Percentiles rank a stretch among this genome's conserved stretches.
These are phyloP conservation scores for Chelonia mydas DNA, from an alignment of 2,797 vertebrate species.

Conservation along the genomic window DNA sequence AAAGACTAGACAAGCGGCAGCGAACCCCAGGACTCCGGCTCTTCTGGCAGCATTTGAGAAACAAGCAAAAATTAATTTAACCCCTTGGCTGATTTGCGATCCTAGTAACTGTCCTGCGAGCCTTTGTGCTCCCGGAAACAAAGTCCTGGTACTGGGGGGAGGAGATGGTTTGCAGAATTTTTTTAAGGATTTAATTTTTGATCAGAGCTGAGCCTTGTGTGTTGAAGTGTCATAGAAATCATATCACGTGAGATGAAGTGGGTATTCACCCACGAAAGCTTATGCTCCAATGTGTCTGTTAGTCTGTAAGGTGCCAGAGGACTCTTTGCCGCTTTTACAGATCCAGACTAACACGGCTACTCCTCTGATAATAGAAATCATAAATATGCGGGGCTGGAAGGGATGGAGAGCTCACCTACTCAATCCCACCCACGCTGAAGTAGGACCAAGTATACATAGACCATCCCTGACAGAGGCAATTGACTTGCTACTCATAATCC, in stretches of 20 bases:
- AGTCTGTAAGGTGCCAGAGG: too few relatives aligned
- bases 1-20: constrained; percentile 20
- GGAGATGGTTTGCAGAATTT: background rate
- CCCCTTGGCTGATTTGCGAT: constrained; percentile 20
- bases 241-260: too few relatives aligned
- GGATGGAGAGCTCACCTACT: background rate
- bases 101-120: background rate
- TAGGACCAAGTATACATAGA: background rate
- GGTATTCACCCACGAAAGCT: too few relatives aligned
- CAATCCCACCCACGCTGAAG: background rate
- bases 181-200: constrained; percentile 14
- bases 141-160: background rate
- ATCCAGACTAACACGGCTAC: too few relatives aligned
- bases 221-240: background rate
- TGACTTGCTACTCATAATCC: background rate
- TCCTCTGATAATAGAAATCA: too few relatives aligned
- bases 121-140: background rate
- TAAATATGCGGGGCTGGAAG: background rate
- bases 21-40: constrained; percentile 27
- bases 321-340: too few relatives aligned
- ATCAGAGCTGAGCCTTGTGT: constrained; percentile 8
- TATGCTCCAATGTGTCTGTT: too few relatives aligned
- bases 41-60: constrained; percentile 15
- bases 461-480: background rate
- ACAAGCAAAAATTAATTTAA: constrained; percentile 18